Evolutionary conservation across 2,797 vertebrate species (phyloP).

Genomic region (Ctenosaura bakeri): DNA sequence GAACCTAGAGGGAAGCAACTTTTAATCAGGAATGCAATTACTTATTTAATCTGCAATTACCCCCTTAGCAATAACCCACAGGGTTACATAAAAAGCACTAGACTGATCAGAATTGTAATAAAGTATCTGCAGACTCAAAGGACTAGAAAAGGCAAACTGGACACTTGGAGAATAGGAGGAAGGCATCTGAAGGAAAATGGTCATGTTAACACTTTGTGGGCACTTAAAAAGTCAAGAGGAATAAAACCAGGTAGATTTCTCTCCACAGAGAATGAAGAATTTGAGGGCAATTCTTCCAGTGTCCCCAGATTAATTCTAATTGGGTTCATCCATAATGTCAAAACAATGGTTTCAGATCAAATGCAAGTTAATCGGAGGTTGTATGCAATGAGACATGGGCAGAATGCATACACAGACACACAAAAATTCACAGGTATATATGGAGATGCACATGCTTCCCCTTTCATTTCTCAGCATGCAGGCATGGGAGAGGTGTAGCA

Average conservation of each 20-base stretch:
- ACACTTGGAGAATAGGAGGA: neutral
- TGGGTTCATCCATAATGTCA: neutral
- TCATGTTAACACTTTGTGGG: neutral
- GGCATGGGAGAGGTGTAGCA: no score
- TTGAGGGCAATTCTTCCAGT: neutral
- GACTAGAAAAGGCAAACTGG: conserved; percentile 1
- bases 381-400: neutral
- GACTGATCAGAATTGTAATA: conserved; percentile 38
- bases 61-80: conserved; percentile 37
- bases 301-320: neutral
- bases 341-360: neutral
- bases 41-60: conserved; percentile 41
- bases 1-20: conserved; percentile 36
- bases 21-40: conserved; percentile 49
- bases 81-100: conserved; percentile 34
- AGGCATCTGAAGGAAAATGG: neutral
- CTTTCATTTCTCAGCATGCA: no score
- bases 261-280: neutral
- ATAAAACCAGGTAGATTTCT: neutral
- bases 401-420: neutral
- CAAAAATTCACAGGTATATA: neutral
- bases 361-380: no score
- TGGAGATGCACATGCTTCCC: neutral
- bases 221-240: neutral
- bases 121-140: conserved; percentile 10